Percentiles rank a stretch among this genome's conserved stretches.
Conservation (phyloP, 37 sponge, comb jelly and placozoan species). For the Agelas oroides region DNA sequence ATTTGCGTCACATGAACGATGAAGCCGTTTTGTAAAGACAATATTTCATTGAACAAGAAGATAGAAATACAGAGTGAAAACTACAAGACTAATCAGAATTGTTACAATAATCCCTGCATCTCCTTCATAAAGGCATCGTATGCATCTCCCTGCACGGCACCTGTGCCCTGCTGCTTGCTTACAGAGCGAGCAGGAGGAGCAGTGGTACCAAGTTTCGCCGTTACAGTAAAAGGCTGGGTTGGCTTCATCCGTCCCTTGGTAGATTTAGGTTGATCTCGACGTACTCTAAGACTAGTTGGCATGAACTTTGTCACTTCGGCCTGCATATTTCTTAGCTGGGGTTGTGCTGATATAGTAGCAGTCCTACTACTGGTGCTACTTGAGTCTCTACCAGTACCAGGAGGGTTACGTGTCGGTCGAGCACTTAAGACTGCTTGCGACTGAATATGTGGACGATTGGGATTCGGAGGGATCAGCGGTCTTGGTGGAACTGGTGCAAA, state of each 20-base stretch:
- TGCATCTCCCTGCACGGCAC: slow-evolving; percentile 77
- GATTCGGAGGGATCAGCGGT: slow-evolving; percentile 47
- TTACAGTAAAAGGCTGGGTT: not conserved
- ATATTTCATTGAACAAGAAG: no score
- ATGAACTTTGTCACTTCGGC: slow-evolving; percentile 97
- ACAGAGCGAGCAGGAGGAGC: not conserved
- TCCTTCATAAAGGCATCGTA: slow-evolving; percentile 97
- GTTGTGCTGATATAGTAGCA: slow-evolving; percentile 87
- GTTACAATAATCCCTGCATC: slow-evolving; percentile 91
- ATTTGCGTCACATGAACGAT: no score
- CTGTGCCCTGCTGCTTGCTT: not conserved
- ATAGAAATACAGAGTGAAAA: no score
- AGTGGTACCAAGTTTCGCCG: not conserved
- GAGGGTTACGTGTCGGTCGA: slow-evolving; percentile 20
- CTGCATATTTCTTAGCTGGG: slow-evolving; percentile 85
- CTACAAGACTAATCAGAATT: no score
- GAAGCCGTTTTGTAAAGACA: no score
- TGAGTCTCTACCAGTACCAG: not conserved
- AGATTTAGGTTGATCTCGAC: slow-evolving; percentile 82
- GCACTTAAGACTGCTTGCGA: slow-evolving; percentile 60
- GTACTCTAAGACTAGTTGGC: slow-evolving; percentile 86
- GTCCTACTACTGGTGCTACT: not conserved
- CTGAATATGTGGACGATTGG: slow-evolving; percentile 63
- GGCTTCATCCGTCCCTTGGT: slow-evolving; percentile 38
- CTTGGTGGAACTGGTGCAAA: slow-evolving; percentile 47